Conservation (phyloP, 2,797 vertebrate species). For the Nyctalus aviator region DNA sequence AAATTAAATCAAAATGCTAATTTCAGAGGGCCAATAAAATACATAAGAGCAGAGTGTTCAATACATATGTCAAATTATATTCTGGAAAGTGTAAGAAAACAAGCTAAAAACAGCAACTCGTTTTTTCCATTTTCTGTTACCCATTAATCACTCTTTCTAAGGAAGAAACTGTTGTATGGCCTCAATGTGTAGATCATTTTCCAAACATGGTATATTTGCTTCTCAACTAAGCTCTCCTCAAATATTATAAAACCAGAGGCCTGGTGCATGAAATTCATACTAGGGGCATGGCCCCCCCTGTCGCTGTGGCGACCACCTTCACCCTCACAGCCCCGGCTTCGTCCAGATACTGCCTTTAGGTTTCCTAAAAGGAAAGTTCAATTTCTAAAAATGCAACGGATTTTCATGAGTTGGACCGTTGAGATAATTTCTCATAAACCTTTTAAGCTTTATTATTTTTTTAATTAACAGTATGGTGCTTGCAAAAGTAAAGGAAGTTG, state of each 20-base stretch:
- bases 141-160: slow-evolving; percentile 1
- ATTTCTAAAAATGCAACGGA: neutral
- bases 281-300: no score
- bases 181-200: neutral
- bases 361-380: slow-evolving; percentile 2
- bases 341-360: neutral
- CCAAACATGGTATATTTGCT: neutral
- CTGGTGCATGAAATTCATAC: no score
- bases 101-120: slow-evolving; percentile 68
- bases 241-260: neutral
- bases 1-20: slow-evolving; percentile 79
- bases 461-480: neutral
- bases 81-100: slow-evolving; percentile 72
- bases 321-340: no score
- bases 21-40: slow-evolving; percentile 52
- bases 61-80: slow-evolving; percentile 67
- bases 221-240: slow-evolving; percentile 36
- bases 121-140: slow-evolving; percentile 62
- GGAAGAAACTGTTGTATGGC: neutral
- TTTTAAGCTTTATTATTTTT: neutral
- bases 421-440: slow-evolving; percentile 3
- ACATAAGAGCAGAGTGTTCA: neutral
- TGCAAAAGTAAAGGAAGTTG: neutral
- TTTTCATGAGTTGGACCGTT: neutral
- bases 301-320: no score